Base-by-base conservation (phyloP, 2,888 invertebrate genomes). In the Sminthurinus aureus region DNA sequence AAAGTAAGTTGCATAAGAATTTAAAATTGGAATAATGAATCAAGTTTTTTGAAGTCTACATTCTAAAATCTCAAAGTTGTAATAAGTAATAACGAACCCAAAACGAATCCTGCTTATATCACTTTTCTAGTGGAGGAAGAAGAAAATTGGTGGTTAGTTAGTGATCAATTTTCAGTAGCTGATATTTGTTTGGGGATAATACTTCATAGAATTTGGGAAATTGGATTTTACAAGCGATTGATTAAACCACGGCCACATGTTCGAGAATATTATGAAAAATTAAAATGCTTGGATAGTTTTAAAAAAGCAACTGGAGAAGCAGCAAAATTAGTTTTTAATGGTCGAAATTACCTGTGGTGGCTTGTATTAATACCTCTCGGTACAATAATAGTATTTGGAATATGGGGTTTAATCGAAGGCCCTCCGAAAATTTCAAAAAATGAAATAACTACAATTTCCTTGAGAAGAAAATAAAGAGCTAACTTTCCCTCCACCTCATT, bases 111-210 rank as follows among this genome's bases (percentile, higher is more conserved):
- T n/a, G n/a, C n/a, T n/a, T n/a, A n/a, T n/a, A n/a, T n/a, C n/a
- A n/a, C n/a, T n/a, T n/a, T n/a, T n/a, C n/a, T n/a, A n/a, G n/a
- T n/a, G n/a, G n/a, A n/a, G n/a, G n/a, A n/a, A n/a, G n/a, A 52
- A 52, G 52, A 52, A 13, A 13, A 52, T 52, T 52, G 52, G 52
- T 67, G 67, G 67, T 18, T 67, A n/a, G 15, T 13, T 6, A n/a
- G n/a, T 67, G n/a, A 67, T 6, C 67, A 67, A 18, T n/a, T 67
- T 67, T 13, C 67, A 8, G 67, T 67, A 6, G 67, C 67, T 9
- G 67, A 67, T 18, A 67, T 67, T 67, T 67, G 67, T 67, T 67
- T 67, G 67, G 67, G 67, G n/a, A 67, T 67, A 8, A 12, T 67
- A 13, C n/a, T 67, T 9, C 11, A 67, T 67, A 11, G 67, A 12